Evolutionary conservation across 2,797 vertebrate species (phyloP).

Genomic region (Hippoglossus hippoglossus): DNA sequence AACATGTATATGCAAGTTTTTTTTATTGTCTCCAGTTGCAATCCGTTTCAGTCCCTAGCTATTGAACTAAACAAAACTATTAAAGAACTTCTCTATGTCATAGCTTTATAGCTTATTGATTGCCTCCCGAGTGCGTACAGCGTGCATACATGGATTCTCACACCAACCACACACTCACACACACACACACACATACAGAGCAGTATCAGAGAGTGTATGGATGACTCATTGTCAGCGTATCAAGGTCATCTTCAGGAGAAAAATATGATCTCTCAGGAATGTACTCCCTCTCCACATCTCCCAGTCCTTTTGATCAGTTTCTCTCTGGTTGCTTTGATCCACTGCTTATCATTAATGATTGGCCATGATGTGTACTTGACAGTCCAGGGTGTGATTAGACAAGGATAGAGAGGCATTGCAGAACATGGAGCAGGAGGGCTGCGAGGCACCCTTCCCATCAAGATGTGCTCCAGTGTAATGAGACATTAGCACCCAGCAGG

Average conservation of each 20-base stretch:
- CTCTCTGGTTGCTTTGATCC: conserved; percentile 71
- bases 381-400: conserved; percentile 76
- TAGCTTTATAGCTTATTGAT: conserved; percentile 27
- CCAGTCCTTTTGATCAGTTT: conserved; percentile 75
- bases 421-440: conserved; percentile 65
- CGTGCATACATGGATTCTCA: neutral
- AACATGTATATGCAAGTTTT: conserved; percentile 12
- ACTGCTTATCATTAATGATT: conserved; percentile 73
- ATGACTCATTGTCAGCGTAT: conserved; percentile 49
- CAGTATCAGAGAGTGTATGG: neutral
- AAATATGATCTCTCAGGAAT: conserved; percentile 46
- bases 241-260: conserved; percentile 61
- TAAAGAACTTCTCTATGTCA: conserved; percentile 8
- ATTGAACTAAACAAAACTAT: conserved; percentile 24
- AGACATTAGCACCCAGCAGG: conserved; percentile 85
- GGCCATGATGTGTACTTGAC: conserved; percentile 74
- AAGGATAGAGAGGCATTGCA: conserved; percentile 63
- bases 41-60: conserved; percentile 40
- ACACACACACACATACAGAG: neutral
- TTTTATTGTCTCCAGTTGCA: conserved; percentile 5
- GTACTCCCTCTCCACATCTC: conserved; percentile 47
- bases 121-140: conserved; percentile 10
- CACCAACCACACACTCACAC: neutral
- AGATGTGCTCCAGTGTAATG: conserved; percentile 81
- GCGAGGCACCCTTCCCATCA: conserved; percentile 76